phyloP scores from a whole-genome alignment of 2,797 vertebrate genomes.

The Helarctos malayanus region DNA sequence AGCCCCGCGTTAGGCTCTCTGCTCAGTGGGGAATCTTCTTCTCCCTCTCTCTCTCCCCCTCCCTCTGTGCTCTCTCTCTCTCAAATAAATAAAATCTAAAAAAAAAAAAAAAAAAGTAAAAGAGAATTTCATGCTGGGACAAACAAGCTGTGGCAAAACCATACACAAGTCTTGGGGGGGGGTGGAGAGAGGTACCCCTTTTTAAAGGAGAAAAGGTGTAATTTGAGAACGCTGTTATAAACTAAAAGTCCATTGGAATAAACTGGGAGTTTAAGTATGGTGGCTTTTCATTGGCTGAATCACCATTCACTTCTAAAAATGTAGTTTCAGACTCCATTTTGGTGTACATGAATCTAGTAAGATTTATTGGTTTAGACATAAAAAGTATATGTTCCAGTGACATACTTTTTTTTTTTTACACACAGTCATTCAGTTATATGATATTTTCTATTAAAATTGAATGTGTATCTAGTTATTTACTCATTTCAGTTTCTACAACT shows the following conservation, averaged over 20 bases:
- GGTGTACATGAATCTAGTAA: not conserved
- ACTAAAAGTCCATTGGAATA: not conserved
- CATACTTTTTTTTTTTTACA: not conserved
- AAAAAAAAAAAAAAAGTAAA: not conserved
- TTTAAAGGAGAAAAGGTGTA: not conserved
- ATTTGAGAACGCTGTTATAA: not conserved
- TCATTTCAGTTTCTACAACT: not conserved
- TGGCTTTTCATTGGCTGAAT: not conserved
- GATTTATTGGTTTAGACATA: not conserved
- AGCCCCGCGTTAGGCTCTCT: too few species aligned
- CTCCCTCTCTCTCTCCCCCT: not conserved
- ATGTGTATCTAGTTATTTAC: not conserved
- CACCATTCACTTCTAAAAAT: not conserved
- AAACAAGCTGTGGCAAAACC: not conserved
- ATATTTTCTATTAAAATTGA: not conserved
- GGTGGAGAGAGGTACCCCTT: rapidly evolving
- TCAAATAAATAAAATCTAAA: too few species aligned
- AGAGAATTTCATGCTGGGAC: not conserved
- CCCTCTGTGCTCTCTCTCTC: too few species aligned
- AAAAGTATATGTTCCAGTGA: not conserved
- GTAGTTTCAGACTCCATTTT: not conserved
- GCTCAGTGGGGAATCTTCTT: not conserved
- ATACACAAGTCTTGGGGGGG: not conserved
- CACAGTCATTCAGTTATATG: not conserved
- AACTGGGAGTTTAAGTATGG: not conserved